Evolutionary conservation across 2,888 invertebrate genomes (phyloP), one percentile per base, ranked within the genome.

Genomic region (Ferrisia virgata): DNA sequence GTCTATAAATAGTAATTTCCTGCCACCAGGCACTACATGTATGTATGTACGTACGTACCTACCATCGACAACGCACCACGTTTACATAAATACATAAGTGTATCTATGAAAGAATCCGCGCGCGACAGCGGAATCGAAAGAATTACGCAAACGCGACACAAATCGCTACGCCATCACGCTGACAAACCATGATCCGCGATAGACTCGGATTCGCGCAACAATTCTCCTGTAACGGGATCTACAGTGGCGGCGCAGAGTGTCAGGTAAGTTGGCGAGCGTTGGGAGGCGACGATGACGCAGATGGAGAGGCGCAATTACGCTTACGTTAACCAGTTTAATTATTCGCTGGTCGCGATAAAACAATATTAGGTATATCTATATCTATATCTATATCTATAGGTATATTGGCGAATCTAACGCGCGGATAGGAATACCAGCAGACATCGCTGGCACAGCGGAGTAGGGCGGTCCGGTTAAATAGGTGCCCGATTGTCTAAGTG

Each of bases 401-500:
- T n/a, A n/a, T n/a, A n/a, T 64, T 28, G 64, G 28, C 64, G 25
- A 28, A 64, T 53, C 22, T 53, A 53, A 22, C 53, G 40, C 11
- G 40, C 6, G 47, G 18, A n/a, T n/a, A n/a, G n/a, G n/a, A n/a
- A n/a, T n/a, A n/a, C n/a, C n/a, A n/a, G n/a, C n/a, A n/a, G n/a
- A n/a, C n/a, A n/a, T n/a, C n/a, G n/a, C n/a, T n/a, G 47, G 22
- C 28, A 11, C 1, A 18, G 11, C 36, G 72, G 3, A 18, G 31
- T 15, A 18, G 5, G 18, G 72, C 13, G 9, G 8, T 36, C 36
- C 36, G 36, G 53, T 53, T 53, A 6, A 53, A 53, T 4, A 76
- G 72, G 72, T 76, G 72, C 72, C 72, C 72, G 72, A 76, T 76
- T 76, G 72, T 76, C 72, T 76, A 36, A n/a, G n/a, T n/a, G n/a